Percentiles rank a stretch among this genome's conserved stretches.
Conservation (phyloP, 2,113 vertebrate genomes). For the Tragelaphus strepsiceros region DNA sequence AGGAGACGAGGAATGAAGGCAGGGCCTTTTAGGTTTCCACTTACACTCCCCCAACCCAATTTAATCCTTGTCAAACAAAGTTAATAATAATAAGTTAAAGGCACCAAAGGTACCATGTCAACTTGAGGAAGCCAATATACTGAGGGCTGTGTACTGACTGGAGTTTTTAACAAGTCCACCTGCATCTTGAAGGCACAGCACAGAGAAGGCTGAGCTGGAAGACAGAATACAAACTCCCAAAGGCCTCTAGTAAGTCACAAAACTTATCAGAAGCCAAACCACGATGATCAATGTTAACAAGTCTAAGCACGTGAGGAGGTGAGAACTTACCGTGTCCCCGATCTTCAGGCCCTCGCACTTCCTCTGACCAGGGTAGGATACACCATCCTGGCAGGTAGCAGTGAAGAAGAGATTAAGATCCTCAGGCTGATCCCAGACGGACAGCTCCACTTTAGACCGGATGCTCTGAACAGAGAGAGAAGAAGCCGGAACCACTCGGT, state of each 20-base stretch:
- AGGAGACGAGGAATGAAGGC: neutral
- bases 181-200: neutral
- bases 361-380: conserved; percentile 88
- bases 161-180: neutral
- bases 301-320: neutral
- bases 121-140: neutral
- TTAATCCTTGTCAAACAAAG: neutral
- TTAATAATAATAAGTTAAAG: neutral
- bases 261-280: neutral
- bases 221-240: neutral
- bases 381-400: conserved; percentile 94
- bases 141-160: neutral
- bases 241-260: neutral
- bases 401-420: conserved; percentile 93
- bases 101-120: neutral
- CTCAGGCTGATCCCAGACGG: conserved; percentile 94
- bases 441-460: conserved; percentile 96
- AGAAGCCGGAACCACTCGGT: conserved; percentile 24
- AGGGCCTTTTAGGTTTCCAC: neutral
- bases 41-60: neutral
- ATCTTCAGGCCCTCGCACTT: conserved; percentile 96
- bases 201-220: neutral
- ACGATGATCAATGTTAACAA: neutral
- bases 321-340: conserved; percentile 93
- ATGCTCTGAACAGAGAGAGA: conserved; percentile 87